Evolutionary conservation across 2,113 vertebrate genomes (phyloP).

Genomic region (Alouatta palliata): DNA sequence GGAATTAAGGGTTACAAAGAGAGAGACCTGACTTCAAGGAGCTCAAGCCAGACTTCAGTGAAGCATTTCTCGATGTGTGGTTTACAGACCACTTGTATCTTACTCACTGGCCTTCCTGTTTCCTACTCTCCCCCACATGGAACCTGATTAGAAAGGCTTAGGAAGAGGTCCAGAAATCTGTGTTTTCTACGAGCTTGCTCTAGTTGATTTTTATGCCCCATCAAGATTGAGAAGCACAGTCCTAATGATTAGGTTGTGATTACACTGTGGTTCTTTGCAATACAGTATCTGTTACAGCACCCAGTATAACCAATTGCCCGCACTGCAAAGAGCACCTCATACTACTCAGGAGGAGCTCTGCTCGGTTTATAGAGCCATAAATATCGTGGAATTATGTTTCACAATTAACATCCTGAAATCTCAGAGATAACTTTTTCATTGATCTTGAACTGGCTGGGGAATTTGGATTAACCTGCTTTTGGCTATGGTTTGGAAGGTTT

Average conservation of each 20-base stretch:
- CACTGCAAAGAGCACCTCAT: background rate
- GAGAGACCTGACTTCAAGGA: background rate
- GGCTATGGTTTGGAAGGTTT: constrained; percentile 42
- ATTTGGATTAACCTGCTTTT: constrained; percentile 51
- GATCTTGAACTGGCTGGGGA: constrained; percentile 36
- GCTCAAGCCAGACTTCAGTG: background rate
- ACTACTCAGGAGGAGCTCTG: background rate
- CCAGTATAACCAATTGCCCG: background rate
- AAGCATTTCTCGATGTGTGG: background rate
- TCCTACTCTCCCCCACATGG: background rate
- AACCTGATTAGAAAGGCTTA: background rate
- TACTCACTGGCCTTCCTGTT: background rate
- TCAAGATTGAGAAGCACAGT: background rate
- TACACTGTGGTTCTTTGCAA: background rate
- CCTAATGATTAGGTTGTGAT: background rate
- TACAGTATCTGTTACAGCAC: background rate
- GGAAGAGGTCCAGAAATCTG: background rate
- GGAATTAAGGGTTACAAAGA: background rate
- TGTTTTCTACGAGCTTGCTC: background rate
- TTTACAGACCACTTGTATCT: background rate
- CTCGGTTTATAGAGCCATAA: background rate
- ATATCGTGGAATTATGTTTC: constrained; percentile 28
- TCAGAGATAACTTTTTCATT: constrained; percentile 38
- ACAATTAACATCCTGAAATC: constrained; percentile 8
- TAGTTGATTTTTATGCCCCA: background rate